These are phyloP conservation scores for Bufo gargarizans DNA, from an alignment of 2,113 vertebrate species.

Conservation along the genomic window DNA sequence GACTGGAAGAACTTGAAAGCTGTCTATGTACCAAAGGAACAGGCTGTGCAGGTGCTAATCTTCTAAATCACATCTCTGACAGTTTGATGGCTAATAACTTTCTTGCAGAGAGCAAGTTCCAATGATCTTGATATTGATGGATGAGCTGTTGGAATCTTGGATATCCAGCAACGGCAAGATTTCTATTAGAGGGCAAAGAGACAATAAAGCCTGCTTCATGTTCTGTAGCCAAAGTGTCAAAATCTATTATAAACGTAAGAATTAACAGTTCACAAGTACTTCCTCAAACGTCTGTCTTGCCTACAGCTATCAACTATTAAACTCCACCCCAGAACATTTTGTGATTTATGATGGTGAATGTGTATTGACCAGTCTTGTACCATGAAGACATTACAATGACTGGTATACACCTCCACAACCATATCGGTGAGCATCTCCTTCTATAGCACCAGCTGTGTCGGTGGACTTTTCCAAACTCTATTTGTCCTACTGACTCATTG, in stretches of 20 bases:
- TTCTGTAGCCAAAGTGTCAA: constrained; percentile 38
- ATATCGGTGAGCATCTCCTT: neutral
- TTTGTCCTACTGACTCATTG: neutral
- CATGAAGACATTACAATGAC: neutral
- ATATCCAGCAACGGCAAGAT: constrained; percentile 14
- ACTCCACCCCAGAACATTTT: neutral
- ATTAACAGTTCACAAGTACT: constrained; percentile 15
- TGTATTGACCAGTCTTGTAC: neutral
- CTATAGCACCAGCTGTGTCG: neutral
- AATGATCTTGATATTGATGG: constrained; percentile 57
- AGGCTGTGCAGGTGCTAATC: constrained; percentile 58
- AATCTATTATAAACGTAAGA: constrained; percentile 43
- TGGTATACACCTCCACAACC: neutral
- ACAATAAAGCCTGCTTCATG: constrained; percentile 44
- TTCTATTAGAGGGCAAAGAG: constrained; percentile 49
- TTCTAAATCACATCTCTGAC: constrained; percentile 58
- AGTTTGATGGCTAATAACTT: constrained; percentile 59
- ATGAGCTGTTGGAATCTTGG: constrained; percentile 34
- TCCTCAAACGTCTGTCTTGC: neutral
- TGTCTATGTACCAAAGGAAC: constrained; percentile 51
- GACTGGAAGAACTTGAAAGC: constrained; percentile 10
- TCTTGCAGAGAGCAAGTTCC: constrained; percentile 54
- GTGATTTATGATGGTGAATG: neutral
- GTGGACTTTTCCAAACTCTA: neutral
- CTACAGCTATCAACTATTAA: neutral